Percentiles rank a stretch among this genome's conserved stretches.
Conservation (phyloP, 1,140 invertebrate species). For the Lepidurus couesii region DNA sequence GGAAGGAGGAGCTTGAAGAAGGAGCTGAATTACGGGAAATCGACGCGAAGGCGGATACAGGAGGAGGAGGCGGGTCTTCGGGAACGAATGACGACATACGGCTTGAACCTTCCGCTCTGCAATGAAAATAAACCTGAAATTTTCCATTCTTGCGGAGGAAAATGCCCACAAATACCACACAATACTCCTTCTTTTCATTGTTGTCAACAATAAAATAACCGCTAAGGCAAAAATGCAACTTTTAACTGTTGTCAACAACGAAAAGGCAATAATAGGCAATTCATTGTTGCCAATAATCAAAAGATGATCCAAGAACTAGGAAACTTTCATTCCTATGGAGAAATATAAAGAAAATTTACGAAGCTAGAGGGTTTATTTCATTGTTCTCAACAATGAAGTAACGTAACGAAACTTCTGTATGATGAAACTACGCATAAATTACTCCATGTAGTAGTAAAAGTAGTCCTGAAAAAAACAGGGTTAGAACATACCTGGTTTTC, state of each 20-base stretch:
- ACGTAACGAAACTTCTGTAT: too few species aligned
- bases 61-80: constrained; percentile 51
- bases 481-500: constrained; percentile 75
- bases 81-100: constrained; percentile 48
- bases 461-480: constrained; percentile 59
- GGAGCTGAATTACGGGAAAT: background rate
- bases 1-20: constrained; percentile 43
- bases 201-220: too few species aligned
- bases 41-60: constrained; percentile 43
- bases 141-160: background rate
- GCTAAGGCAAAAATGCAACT: too few species aligned
- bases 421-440: background rate
- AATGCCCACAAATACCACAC: background rate
- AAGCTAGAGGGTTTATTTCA: too few species aligned
- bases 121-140: background rate
- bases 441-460: background rate
- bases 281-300: too few species aligned
- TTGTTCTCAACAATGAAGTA: too few species aligned
- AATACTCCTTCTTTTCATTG: too few species aligned
- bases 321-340: too few species aligned
- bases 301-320: too few species aligned
- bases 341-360: too few species aligned
- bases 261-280: too few species aligned
- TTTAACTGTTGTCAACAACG: too few species aligned
- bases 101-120: constrained; percentile 47